Base-by-base conservation (phyloP, 1,140 invertebrate species). In the Lordiphosa mommai region DNA sequence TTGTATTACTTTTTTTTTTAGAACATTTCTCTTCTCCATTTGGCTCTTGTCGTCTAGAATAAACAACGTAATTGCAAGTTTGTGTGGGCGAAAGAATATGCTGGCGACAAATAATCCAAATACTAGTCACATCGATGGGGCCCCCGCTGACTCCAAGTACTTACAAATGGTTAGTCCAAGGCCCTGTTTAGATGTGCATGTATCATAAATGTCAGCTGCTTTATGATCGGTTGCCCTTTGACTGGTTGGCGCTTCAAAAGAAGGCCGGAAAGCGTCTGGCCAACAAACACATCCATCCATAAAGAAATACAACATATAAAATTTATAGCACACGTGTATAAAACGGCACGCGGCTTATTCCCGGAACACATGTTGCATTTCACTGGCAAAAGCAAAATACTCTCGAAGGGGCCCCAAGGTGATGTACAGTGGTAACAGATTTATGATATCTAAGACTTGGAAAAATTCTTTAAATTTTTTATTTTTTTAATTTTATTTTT, bases 41-140 rank as follows among this genome's bases (percentile, higher is more conserved):
- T 69, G 67, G 53, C 66, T 60, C 69, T 82, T 80, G 74, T 80
- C 71, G 64, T 72, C 67, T 50, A 84, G 76, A 82, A 84, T 82
- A 82, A 82, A 82, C 76, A 82, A 68, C 76, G 71, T 82, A 82
- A 82, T 82, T 82, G 76, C 76, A 60, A 84, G 77, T 68, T 84
- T 82, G 77, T 72, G 76, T 82, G 71, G 76, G 77, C 77, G 76
- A 71, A 37, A 38, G 36, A 36, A 48, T 44, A 44, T 58, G 61
- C 51, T 67, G 74, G 74, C 74, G 76, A 80, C 74, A 80, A 80
- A 80, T 80, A 80, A 70, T 74, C 76, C 76, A 52, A 67, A 58
- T 51, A 58, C 59, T 53, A 38, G 56, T 23, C 20, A 33, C 46
- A 60, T 47, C 38, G 61, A 51, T 30, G 63, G 32, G 46, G 13